Conservation (phyloP, 2,113 vertebrate species). For the Suricata suricatta region DNA sequence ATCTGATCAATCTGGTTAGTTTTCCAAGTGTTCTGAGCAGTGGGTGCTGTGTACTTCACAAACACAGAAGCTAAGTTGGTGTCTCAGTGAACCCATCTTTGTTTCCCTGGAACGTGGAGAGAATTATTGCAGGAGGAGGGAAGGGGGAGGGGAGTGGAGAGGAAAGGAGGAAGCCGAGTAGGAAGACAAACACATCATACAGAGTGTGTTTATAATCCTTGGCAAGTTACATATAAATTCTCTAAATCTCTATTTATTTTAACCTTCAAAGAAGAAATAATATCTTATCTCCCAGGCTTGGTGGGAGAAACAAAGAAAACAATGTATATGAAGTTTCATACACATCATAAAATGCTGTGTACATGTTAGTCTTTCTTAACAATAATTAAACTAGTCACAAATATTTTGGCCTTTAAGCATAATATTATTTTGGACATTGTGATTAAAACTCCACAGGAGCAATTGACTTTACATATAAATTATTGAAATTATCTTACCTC, state of each 20-base stretch:
- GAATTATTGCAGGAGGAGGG: not conserved
- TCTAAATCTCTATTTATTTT: not conserved
- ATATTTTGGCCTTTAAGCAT: not conserved
- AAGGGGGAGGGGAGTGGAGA: not conserved
- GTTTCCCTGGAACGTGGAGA: not conserved
- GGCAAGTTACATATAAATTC: not conserved
- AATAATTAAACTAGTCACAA: not conserved
- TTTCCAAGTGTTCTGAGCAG: not conserved
- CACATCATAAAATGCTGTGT: not conserved
- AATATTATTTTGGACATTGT: not conserved
- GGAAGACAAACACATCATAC: not conserved
- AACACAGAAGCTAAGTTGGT: not conserved
- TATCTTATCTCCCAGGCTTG: not conserved
- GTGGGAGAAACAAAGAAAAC: not conserved
- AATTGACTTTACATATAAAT: constrained; percentile 28
- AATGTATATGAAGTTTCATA: not conserved
- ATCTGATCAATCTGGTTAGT: constrained; percentile 40
- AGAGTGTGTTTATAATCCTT: not conserved
- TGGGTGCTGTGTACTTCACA: not conserved
- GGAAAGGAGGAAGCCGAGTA: not conserved
- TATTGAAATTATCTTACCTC: constrained; percentile 82
- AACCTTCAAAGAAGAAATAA: not conserved
- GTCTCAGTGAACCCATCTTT: not conserved
- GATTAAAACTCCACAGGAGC: not conserved
- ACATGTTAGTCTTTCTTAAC: not conserved